Evolutionary conservation across 1,140 invertebrate species (phyloP).

Genomic region (Pogonomyrmex californicus): DNA sequence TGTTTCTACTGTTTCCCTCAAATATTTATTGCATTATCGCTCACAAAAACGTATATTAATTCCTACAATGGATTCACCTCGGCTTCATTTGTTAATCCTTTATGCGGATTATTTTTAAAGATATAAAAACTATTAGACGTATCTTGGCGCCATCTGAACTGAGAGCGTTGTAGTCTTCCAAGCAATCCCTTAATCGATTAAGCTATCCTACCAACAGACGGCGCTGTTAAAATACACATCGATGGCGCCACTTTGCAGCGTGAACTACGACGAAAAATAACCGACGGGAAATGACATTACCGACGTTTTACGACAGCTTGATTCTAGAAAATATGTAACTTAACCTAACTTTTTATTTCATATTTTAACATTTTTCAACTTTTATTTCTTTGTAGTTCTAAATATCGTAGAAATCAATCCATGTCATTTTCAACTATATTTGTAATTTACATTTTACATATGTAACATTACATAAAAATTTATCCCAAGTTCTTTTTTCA

Average conservation of each 20-base stretch:
- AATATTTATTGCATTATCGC: not conserved
- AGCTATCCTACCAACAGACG: conserved; percentile 68
- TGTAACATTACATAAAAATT: not conserved
- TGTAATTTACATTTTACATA: not conserved
- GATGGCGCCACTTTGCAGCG: conserved; percentile 8
- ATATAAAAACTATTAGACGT: not conserved
- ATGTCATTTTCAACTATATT: conserved; percentile 11
- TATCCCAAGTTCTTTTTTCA: not conserved
- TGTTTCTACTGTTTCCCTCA: not conserved
- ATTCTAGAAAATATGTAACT: not conserved
- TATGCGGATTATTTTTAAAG: too few relatives aligned
- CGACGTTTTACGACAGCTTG: conserved; percentile 41
- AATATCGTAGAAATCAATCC: not conserved
- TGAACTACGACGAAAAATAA: conserved; percentile 54
- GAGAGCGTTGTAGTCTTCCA: conserved; percentile 63
- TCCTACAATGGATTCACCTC: not conserved
- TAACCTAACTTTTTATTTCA: conserved; percentile 21
- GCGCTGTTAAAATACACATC: conserved; percentile 63
- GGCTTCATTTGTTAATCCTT: too few relatives aligned
- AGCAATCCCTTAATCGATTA: conserved; percentile 67
- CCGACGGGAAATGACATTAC: conserved; percentile 72
- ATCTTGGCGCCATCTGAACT: conserved; percentile 71
- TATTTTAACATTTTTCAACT: not conserved
- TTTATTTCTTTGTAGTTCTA: not conserved
- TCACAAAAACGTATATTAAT: not conserved